A percentile compares a stretch with the other conserved stretches of the same genome.
These are phyloP conservation scores for Phalacrocorax brasilianus DNA, from an alignment of 2,113 vertebrate genomes.

Conservation along the genomic window DNA sequence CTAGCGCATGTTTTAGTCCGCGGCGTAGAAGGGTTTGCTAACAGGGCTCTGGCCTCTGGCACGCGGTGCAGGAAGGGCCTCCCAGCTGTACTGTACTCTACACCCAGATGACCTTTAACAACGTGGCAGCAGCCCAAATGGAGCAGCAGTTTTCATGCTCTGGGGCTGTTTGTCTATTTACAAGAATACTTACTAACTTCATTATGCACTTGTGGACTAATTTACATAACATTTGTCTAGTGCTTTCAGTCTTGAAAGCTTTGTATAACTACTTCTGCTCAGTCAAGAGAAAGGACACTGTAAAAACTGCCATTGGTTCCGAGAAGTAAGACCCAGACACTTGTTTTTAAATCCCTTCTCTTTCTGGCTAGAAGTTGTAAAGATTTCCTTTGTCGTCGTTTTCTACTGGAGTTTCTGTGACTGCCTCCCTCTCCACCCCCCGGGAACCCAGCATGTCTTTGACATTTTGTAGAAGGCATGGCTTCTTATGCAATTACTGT, in stretches of 20 bases:
- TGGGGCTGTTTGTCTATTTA: not conserved
- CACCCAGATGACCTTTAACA: slow-evolving; percentile 18
- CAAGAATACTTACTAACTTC: not conserved
- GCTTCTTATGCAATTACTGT: slow-evolving; percentile 67
- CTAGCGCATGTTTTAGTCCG: not conserved
- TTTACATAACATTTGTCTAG: not conserved
- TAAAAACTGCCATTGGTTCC: not conserved
- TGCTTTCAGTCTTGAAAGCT: not conserved
- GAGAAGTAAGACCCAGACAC: not conserved
- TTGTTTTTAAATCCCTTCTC: not conserved
- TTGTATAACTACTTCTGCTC: slow-evolving; percentile 2
- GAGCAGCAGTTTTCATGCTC: not conserved
- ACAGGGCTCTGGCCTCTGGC: not conserved
- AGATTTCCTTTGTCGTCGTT: not conserved
- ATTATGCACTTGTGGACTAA: not conserved
- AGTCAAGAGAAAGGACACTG: not conserved
- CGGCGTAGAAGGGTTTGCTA: not conserved
- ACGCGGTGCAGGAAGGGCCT: not conserved
- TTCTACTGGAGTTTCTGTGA: not conserved
- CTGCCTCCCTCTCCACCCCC: not conserved
- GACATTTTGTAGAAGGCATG: slow-evolving; percentile 61
- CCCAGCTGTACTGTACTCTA: not conserved
- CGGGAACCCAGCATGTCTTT: slow-evolving; percentile 62
- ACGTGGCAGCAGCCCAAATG: not conserved
- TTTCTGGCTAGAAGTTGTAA: not conserved